Evolutionary conservation across 2,888 invertebrate species (phyloP).

Genomic region (Eustalomyia histrio): DNA sequence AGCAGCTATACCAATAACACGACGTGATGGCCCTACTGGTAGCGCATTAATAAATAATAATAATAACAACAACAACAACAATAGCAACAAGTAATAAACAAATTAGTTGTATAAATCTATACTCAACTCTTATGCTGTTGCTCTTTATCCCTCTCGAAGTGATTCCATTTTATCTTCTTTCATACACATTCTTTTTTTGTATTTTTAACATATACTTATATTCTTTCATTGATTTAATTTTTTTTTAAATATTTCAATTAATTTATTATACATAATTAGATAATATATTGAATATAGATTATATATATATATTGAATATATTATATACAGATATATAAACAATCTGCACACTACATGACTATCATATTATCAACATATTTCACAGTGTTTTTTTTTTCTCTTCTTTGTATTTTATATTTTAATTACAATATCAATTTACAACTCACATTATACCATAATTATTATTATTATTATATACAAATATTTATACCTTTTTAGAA

Average conservation of each 20-base stretch:
- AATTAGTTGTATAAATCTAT: constrained; percentile 32
- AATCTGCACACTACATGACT: background rate
- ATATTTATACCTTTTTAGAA: constrained; percentile 61
- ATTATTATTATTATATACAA: constrained; percentile 28
- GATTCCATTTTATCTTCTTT: constrained; percentile 54
- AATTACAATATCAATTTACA: background rate
- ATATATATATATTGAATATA: background rate
- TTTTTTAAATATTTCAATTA: background rate
- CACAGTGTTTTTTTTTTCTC: background rate
- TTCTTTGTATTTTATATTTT: background rate
- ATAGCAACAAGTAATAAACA: constrained; percentile 52
- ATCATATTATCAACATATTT: background rate
- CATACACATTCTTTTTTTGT: background rate
- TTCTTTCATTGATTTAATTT: background rate
- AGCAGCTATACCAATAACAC: constrained; percentile 81
- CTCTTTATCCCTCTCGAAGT: constrained; percentile 40
- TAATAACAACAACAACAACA: constrained; percentile 23
- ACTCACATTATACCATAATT: constrained; percentile 1
- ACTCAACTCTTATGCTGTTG: constrained; percentile 1
- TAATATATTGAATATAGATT: background rate
- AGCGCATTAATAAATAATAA: constrained; percentile 68
- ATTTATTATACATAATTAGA: background rate
- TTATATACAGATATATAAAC: background rate
- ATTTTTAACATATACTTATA: constrained; percentile 3
- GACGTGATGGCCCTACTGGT: constrained; percentile 60